Percentiles rank a stretch among this genome's conserved stretches.
Conservation (phyloP, 1,140 invertebrate genomes). For the Lethocerus indicus region DNA sequence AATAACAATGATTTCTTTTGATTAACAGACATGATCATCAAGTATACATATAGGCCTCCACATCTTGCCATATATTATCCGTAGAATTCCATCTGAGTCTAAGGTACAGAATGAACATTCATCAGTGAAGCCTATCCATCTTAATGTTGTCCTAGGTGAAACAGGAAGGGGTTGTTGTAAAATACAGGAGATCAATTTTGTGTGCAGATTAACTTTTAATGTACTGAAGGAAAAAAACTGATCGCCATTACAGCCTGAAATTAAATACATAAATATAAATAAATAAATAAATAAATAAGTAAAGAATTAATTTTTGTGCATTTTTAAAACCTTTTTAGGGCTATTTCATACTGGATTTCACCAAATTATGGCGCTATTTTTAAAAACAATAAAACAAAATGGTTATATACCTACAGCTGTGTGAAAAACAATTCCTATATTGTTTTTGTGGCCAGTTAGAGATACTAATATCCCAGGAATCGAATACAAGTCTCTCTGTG, state of each 20-base stretch:
- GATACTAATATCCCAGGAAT: slow-evolving; percentile 53
- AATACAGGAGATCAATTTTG: background rate
- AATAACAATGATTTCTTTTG: slow-evolving; percentile 3
- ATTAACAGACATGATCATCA: slow-evolving; percentile 35
- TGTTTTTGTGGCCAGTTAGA: slow-evolving; percentile 45
- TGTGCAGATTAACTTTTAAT: slow-evolving; percentile 9
- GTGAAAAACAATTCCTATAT: slow-evolving; percentile 65
- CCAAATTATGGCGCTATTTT: no score
- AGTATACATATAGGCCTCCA: slow-evolving; percentile 71
- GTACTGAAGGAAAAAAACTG: slow-evolving; percentile 16
- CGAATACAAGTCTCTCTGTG: slow-evolving; percentile 62
- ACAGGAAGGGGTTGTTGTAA: slow-evolving; percentile 35
- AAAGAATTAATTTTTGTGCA: background rate
- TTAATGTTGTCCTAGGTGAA: slow-evolving; percentile 43
- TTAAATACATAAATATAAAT: background rate
- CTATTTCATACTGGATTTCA: no score
- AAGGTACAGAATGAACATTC: slow-evolving; percentile 48
- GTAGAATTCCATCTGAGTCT: slow-evolving; percentile 48
- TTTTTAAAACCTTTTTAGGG: background rate
- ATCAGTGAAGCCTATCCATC: slow-evolving; percentile 73
- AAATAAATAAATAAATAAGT: background rate
- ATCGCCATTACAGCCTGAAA: slow-evolving; percentile 13
- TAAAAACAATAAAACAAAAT: no score
- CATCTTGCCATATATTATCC: slow-evolving; percentile 38
- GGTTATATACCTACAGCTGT: slow-evolving; percentile 30